A percentile compares a stretch with the other conserved stretches of the same genome.
These are phyloP conservation scores for Pseudolaguvia tuberculata DNA, from an alignment of 2,113 vertebrate genomes.

Conservation along the genomic window DNA sequence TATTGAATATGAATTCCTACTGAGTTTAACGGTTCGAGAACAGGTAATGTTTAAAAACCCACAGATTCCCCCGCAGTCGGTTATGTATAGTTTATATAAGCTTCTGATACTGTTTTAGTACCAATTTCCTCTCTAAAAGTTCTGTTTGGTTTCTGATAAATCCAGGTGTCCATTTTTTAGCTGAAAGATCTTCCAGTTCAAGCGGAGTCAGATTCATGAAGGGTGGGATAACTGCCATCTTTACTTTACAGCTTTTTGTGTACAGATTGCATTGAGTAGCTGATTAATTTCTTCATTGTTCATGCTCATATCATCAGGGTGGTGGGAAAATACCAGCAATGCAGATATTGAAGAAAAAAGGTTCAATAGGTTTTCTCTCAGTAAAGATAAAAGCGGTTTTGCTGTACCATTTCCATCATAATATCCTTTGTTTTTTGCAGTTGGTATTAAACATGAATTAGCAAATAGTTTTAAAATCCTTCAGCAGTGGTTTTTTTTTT, in stretches of 20 bases:
- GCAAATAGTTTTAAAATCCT: too few relatives aligned
- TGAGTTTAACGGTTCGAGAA: not conserved
- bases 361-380: not conserved
- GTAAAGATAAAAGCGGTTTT: not conserved
- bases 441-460: too few relatives aligned
- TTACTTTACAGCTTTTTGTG: not conserved
- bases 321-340: not conserved
- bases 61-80: not conserved
- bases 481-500: too few relatives aligned
- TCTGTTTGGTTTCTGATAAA: not conserved
- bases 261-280: not conserved
- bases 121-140: not conserved
- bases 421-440: not conserved
- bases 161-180: not conserved
- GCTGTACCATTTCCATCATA: not conserved
- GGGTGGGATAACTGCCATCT: too few relatives aligned
- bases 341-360: not conserved
- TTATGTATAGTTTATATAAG: conserved; percentile 6
- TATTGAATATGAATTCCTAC: not conserved
- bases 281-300: not conserved
- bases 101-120: not conserved
- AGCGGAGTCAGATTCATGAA: not conserved
- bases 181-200: not conserved
- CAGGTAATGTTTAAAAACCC: conserved; percentile 4
- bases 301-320: not conserved